Evolutionary conservation across 2,888 invertebrate species (phyloP).

Genomic region (Leucophenga maculata): DNA sequence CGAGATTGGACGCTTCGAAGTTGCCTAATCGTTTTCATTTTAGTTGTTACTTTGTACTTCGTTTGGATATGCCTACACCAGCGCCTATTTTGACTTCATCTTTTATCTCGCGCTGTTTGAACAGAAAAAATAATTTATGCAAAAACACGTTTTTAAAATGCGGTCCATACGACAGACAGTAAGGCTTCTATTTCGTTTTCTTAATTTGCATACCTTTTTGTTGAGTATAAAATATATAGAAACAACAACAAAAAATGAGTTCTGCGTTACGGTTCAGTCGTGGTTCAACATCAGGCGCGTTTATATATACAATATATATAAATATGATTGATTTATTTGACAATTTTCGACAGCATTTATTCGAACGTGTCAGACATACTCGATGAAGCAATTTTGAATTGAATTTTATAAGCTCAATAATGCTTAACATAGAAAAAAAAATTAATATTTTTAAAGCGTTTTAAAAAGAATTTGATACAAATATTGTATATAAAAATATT

Average conservation of each 20-base stretch:
- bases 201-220: slow-evolving; percentile 39
- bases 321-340: slow-evolving; percentile 70
- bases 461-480: no score
- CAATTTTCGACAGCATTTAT: slow-evolving; percentile 65
- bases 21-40: no score
- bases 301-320: slow-evolving; percentile 50
- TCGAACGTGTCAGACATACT: slow-evolving; percentile 59
- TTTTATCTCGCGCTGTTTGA: neutral
- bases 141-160: slow-evolving; percentile 61
- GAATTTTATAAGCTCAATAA: neutral
- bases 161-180: slow-evolving; percentile 47
- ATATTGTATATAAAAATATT: no score
- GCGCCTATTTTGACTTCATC: no score
- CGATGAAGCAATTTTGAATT: slow-evolving; percentile 41
- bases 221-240: slow-evolving; percentile 25
- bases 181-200: slow-evolving; percentile 15
- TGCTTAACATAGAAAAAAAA: neutral
- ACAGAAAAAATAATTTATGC: slow-evolving; percentile 61
- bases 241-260: slow-evolving; percentile 4
- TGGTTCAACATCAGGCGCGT: slow-evolving; percentile 55
- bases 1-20: neutral
- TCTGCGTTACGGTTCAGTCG: neutral
- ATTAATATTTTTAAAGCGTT: no score
- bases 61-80: no score
- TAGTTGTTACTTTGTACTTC: no score